Evolutionary conservation across 2,113 vertebrate genomes (phyloP), one percentile per base, ranked within the genome.

Genomic region (Neopipo cinnamomea): DNA sequence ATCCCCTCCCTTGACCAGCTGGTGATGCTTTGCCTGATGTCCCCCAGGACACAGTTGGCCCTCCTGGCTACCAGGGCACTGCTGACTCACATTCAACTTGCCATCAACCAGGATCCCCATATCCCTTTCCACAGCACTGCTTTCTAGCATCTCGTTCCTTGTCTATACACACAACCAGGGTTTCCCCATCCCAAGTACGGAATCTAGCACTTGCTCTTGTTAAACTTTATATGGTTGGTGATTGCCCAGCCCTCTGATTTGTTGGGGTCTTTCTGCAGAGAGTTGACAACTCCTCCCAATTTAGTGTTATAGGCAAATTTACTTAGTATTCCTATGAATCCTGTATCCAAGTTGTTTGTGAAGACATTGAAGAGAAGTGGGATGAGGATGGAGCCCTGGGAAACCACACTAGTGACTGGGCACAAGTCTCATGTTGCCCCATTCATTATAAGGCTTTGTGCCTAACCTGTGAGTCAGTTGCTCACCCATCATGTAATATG

Each of bases 111-210:
- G 68, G 46, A 33, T 1, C 33, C 35, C 44, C 37, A 74, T 33
- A 33, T 9, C 23, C 23, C 23, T 81, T 67, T 59, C 37, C 33
- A 14, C 3, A 6, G 46, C 33, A 2, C 61, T 82, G 37, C 46
- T 75, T 1, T 52, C 10, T 37, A 67, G 19, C 23, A 2, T 65
- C 14, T 81, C 10, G 2, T n/a, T 52, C 7, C 8, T 0, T 8
- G 0, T 19, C 13, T 68, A 13, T 44, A 27, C 0, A 0, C 27
- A 39, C 10, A 67, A 0, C 3, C 11, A 30, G 15, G 7, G 13
- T 0, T 41, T 3, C 3, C 28, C 39, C 21, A 59, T 6, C 3
- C 28, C 20, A n/a, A 2, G 15, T 21, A 11, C 44, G 67, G 39
- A 6, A 61, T 67, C 13, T 3, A 3, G 3, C 8, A 41, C 17